A percentile compares a stretch with the other conserved stretches of the same genome.
phyloP scores from a whole-genome alignment of 2,113 vertebrate genomes.

The Chloropsis cyanopogon region DNA sequence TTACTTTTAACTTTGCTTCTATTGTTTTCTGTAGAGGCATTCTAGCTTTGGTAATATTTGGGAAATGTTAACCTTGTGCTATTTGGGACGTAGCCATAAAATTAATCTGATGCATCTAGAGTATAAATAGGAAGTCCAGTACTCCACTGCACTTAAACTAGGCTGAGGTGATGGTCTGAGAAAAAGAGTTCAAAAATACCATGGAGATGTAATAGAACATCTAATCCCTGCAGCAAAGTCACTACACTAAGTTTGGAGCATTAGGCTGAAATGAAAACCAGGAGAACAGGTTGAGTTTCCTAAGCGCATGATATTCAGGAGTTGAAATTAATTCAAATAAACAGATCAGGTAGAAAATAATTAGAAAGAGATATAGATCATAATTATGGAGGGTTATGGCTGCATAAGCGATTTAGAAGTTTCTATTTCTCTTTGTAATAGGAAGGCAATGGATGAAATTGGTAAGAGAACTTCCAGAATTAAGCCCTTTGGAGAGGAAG shows the following conservation, averaged over 20 bases:
- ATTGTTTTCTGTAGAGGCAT: neutral
- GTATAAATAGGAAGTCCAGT: neutral
- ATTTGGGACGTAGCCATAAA: neutral
- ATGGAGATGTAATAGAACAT: neutral
- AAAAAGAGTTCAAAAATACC: neutral
- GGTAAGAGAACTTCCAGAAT: neutral
- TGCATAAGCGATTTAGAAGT: neutral
- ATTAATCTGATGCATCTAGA: neutral
- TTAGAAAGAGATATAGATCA: neutral
- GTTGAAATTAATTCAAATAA: conserved; percentile 12
- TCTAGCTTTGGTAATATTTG: neutral
- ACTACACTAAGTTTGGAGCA: neutral
- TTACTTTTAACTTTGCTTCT: neutral
- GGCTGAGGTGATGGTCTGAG: neutral
- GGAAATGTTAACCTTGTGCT: neutral
- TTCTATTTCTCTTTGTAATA: neutral
- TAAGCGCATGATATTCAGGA: neutral
- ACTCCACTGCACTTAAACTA: neutral
- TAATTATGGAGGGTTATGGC: neutral
- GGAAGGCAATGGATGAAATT: neutral
- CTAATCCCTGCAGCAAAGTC: neutral
- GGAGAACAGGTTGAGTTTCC: neutral
- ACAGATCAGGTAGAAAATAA: neutral
- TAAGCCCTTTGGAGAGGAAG: neutral
- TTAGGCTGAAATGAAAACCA: neutral